Percentiles rank a stretch among this genome's conserved stretches.
phyloP scores from a whole-genome alignment of 2,888 invertebrate genomes.

The Poecilus cupreus region DNA sequence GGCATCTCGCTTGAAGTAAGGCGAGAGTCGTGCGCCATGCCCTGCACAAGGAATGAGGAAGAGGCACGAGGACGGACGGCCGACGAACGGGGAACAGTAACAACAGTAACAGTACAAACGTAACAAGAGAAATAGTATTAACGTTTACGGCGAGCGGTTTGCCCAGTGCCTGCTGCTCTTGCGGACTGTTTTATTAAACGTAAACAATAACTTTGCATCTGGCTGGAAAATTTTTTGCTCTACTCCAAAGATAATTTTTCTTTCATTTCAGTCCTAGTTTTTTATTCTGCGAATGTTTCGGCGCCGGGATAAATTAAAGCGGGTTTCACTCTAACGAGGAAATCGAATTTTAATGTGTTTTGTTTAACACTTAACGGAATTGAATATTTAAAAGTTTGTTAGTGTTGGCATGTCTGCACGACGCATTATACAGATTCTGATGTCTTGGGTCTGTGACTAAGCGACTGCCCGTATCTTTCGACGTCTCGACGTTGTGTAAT shows the following conservation, averaged over 20 bases:
- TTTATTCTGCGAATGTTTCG: slow-evolving; percentile 10
- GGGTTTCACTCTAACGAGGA: slow-evolving; percentile 22
- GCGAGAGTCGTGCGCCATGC: not conserved
- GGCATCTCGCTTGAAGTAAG: not conserved
- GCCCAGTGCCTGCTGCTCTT: not conserved
- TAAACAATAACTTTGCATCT: slow-evolving; percentile 43
- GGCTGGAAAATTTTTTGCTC: slow-evolving; percentile 38
- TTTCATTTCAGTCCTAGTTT: slow-evolving; percentile 40
- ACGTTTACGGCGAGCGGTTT: not conserved
- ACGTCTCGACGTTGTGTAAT: slow-evolving; percentile 7
- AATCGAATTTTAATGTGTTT: slow-evolving; percentile 53
- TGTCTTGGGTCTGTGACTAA: not conserved
- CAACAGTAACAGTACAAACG: not conserved
- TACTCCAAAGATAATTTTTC: slow-evolving; percentile 40
- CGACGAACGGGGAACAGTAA: not conserved
- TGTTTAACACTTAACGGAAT: slow-evolving; percentile 44
- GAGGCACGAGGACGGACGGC: not conserved
- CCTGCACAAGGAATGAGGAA: not conserved
- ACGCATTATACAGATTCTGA: not conserved
- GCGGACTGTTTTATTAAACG: slow-evolving; percentile 31
- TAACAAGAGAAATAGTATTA: slow-evolving; percentile 13
- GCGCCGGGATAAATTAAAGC: slow-evolving; percentile 39
- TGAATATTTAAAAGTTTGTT: slow-evolving; percentile 46
- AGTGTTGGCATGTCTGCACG: not conserved
- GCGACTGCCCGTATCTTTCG: not conserved